Conservation (phyloP, 2,113 vertebrate species). For the Tauraco erythrolophus region DNA sequence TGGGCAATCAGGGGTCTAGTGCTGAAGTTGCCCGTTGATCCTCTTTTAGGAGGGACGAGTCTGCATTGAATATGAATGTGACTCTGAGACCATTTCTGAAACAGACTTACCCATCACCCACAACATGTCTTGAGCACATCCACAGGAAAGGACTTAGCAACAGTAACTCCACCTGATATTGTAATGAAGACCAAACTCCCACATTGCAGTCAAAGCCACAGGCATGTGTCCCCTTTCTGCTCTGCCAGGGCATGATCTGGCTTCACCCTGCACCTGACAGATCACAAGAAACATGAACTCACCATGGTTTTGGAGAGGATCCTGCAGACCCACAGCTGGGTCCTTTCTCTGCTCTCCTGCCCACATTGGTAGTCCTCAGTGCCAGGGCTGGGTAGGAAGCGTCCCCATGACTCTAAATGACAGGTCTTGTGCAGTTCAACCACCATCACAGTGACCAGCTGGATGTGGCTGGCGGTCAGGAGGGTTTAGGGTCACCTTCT, state of each 20-base stretch:
- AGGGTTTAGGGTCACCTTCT: neutral
- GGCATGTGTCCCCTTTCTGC: neutral
- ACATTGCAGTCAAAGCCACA: neutral
- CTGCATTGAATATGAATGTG: neutral
- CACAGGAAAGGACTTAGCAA: neutral
- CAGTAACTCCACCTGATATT: neutral
- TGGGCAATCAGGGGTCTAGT: too few relatives aligned
- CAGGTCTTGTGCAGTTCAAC: neutral
- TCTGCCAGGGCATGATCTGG: neutral
- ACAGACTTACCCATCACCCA: neutral
- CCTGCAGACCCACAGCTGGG: neutral
- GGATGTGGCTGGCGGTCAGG: neutral
- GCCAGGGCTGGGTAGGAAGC: neutral
- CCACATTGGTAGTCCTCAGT: neutral
- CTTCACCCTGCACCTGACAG: neutral
- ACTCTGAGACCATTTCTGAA: neutral
- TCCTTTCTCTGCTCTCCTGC: neutral
- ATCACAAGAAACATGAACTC: neutral
- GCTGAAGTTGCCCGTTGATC: neutral
- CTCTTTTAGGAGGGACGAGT: neutral
- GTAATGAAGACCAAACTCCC: neutral
- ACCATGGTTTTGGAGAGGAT: neutral
- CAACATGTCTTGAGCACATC: neutral
- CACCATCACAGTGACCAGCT: neutral
- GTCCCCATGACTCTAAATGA: neutral